Evolutionary conservation across 2,113 vertebrate species (phyloP).

Genomic region (Ciconia stormi): DNA sequence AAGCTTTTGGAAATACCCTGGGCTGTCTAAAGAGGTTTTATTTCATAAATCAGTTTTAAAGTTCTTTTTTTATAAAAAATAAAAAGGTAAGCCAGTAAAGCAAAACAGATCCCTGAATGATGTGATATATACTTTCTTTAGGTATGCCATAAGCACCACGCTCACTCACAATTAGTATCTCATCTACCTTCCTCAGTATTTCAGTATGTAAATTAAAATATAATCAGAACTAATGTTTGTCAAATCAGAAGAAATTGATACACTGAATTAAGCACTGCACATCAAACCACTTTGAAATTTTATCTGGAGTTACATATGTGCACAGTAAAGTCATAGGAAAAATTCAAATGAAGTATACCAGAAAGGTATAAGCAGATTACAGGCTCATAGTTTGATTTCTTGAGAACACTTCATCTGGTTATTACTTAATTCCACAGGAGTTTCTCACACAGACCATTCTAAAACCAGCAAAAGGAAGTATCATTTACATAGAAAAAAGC

Average conservation of each 20-base stretch:
- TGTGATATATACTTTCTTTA: neutral
- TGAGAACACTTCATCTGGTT: neutral
- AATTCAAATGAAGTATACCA: neutral
- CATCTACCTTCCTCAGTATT: neutral
- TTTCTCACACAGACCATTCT: neutral
- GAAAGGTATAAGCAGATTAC: neutral
- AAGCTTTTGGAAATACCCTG: neutral
- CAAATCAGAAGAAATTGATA: neutral
- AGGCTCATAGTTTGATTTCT: neutral
- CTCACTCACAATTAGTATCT: neutral
- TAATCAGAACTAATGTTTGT: neutral
- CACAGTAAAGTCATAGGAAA: neutral
- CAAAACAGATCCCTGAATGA: neutral
- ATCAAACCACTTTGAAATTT: neutral
- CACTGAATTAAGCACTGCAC: neutral
- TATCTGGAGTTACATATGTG: neutral
- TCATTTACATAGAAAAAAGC: neutral
- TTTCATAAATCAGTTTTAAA: neutral
- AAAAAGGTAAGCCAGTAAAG: neutral
- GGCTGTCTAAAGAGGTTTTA: neutral
- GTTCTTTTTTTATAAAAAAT: neutral
- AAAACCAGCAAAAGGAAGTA: neutral
- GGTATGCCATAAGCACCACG: neutral
- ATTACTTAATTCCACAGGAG: neutral
- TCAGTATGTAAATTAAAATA: neutral